These are phyloP conservation scores for Malachius bipustulatus DNA, from an alignment of 2,888 invertebrate species.

Conservation along the genomic window DNA sequence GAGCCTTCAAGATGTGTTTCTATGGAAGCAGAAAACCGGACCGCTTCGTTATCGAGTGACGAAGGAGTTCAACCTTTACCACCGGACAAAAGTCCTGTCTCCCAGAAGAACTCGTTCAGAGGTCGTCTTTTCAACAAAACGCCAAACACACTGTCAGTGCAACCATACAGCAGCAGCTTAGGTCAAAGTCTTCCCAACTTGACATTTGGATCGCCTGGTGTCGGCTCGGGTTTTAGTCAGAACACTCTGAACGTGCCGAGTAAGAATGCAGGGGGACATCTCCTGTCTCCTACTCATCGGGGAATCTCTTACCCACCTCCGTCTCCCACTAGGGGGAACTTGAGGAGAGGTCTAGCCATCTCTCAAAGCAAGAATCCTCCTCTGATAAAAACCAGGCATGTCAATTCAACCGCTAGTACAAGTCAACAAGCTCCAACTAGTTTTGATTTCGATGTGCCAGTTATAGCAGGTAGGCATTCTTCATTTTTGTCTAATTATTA, in stretches of 20 bases:
- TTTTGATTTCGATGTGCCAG: conserved; percentile 40
- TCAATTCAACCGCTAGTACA: conserved; percentile 42
- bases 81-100: conserved; percentile 36
- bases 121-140: conserved; percentile 38
- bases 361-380: conserved; percentile 71
- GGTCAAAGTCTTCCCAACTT: conserved; percentile 77
- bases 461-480: conserved; percentile 35
- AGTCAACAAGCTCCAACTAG: conserved; percentile 32
- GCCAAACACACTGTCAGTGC: conserved; percentile 64
- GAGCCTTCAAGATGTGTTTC: conserved; percentile 45
- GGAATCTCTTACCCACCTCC: conserved; percentile 78
- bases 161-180: conserved; percentile 49
- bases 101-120: conserved; percentile 34
- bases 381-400: conserved; percentile 66
- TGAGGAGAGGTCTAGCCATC: conserved; percentile 56
- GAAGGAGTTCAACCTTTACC: conserved; percentile 42
- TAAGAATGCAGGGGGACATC: conserved; percentile 34
- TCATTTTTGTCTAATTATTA: conserved; percentile 6
- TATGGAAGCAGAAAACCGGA: conserved; percentile 49
- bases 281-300: conserved; percentile 48
- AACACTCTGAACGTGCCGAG: conserved; percentile 46
- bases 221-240: conserved; percentile 35
- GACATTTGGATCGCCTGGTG: conserved; percentile 37
- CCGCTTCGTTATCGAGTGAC: conserved; percentile 53
- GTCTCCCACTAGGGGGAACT: conserved; percentile 55